Conservation (phyloP, 2,888 invertebrate species). For the Spialia ferax region DNA sequence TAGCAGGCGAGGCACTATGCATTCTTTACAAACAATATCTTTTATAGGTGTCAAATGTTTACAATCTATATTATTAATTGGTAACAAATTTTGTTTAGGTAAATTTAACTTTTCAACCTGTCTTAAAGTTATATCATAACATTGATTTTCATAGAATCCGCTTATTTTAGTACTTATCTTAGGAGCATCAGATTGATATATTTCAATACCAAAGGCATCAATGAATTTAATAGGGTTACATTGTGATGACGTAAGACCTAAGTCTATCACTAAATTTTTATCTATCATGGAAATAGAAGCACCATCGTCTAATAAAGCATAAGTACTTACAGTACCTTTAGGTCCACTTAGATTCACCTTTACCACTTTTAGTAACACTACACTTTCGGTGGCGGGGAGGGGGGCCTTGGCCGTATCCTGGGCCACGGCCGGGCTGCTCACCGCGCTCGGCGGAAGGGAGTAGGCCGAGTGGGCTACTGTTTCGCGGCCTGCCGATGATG, state of each 20-base stretch:
- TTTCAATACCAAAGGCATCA: background rate
- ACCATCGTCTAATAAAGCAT: slow-evolving; percentile 43
- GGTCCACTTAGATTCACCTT: slow-evolving; percentile 42
- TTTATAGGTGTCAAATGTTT: slow-evolving; percentile 39
- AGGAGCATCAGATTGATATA: background rate
- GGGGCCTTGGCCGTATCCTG: background rate
- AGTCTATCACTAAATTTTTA: slow-evolving; percentile 23
- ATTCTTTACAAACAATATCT: slow-evolving; percentile 40
- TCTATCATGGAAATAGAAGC: slow-evolving; percentile 43
- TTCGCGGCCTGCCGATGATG: background rate
- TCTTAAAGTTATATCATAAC: slow-evolving; percentile 36
- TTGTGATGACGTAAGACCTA: slow-evolving; percentile 12
- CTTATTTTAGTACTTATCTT: slow-evolving; percentile 4
- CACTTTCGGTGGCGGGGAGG: background rate
- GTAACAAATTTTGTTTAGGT: slow-evolving; percentile 43
- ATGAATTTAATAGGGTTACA: background rate
- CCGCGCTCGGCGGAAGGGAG: background rate
- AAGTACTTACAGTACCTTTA: slow-evolving; percentile 36
- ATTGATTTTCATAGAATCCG: slow-evolving; percentile 7
- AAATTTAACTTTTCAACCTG: slow-evolving; percentile 42
- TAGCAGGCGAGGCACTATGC: slow-evolving; percentile 42
- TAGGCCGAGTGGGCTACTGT: background rate
- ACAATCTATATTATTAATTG: slow-evolving; percentile 40
- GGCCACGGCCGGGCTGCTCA: background rate
- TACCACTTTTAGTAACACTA: slow-evolving; percentile 36